These are phyloP conservation scores for Aphrophora alni DNA, from an alignment of 2,888 invertebrate species.

Conservation along the genomic window DNA sequence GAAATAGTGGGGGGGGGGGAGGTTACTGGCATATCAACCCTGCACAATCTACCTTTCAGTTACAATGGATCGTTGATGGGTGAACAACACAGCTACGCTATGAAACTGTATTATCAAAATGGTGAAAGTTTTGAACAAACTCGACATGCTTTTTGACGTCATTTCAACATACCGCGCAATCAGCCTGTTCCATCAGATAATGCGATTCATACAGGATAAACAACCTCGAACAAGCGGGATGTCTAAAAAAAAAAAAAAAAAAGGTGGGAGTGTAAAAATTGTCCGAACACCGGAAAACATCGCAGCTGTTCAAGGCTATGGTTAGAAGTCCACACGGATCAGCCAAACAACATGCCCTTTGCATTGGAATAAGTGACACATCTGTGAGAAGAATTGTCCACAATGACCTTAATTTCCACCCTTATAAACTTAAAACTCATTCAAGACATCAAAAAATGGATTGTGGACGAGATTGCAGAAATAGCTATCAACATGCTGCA, in stretches of 20 bases:
- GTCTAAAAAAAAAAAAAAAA: not conserved
- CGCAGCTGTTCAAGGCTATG: not conserved
- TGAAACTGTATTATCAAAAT: not conserved
- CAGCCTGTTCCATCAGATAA: not conserved
- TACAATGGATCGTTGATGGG: not conserved
- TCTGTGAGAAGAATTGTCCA: too few species aligned
- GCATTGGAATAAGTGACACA: too few species aligned
- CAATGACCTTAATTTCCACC: too few species aligned
- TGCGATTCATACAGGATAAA: too few species aligned
- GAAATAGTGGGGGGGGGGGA: not conserved
- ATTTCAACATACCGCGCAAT: not conserved
- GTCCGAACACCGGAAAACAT: not conserved
- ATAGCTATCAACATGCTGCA: too few species aligned
- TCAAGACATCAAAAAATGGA: too few species aligned
- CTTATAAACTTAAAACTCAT: too few species aligned
- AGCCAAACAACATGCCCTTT: too few species aligned
- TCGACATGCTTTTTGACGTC: not conserved
- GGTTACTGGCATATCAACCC: not conserved
- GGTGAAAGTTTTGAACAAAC: not conserved
- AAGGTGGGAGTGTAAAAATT: too few species aligned
- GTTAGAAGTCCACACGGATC: not conserved
- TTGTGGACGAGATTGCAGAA: too few species aligned
- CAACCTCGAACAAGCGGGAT: not conserved
- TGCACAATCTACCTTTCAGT: not conserved
- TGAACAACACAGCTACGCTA: not conserved